These are phyloP conservation scores for Clarias fuscus DNA, from an alignment of 2,797 vertebrate genomes.

Conservation along the genomic window DNA sequence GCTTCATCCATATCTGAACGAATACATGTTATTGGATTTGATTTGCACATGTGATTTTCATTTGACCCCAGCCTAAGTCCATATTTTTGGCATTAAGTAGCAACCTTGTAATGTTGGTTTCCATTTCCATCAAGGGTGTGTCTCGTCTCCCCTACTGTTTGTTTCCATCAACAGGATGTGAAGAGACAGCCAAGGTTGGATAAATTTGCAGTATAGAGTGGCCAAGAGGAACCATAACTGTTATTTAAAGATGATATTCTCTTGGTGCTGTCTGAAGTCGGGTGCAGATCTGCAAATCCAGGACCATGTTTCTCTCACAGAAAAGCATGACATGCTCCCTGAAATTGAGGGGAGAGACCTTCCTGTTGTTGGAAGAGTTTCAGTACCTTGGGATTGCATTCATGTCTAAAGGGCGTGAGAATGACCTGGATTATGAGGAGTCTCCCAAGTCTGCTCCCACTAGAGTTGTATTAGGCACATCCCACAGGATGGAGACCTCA, in stretches of 20 bases:
- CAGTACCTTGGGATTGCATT: too few relatives aligned
- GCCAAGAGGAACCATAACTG: not conserved
- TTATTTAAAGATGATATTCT: not conserved
- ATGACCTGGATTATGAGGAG: not conserved
- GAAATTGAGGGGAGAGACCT: not conserved
- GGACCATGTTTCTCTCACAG: not conserved
- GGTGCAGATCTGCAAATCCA: not conserved
- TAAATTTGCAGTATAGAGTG: not conserved
- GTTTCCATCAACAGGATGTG: not conserved
- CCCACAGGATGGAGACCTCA: not conserved
- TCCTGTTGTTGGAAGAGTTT: not conserved
- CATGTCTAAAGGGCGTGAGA: not conserved
- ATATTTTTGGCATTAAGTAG: not conserved
- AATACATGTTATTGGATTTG: too few relatives aligned
- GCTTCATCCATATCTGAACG: too few relatives aligned
- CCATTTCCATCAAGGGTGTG: not conserved
- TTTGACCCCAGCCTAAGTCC: not conserved
- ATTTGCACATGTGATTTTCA: not conserved
- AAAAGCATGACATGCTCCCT: not conserved
- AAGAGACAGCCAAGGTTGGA: not conserved
- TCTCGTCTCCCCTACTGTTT: not conserved
- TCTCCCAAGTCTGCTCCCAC: not conserved
- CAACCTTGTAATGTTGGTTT: not conserved
- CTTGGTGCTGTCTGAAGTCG: not conserved
- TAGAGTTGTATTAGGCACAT: not conserved